These are phyloP conservation scores for Microtus oregoni DNA, from an alignment of 2,113 vertebrate species.

Conservation along the genomic window DNA sequence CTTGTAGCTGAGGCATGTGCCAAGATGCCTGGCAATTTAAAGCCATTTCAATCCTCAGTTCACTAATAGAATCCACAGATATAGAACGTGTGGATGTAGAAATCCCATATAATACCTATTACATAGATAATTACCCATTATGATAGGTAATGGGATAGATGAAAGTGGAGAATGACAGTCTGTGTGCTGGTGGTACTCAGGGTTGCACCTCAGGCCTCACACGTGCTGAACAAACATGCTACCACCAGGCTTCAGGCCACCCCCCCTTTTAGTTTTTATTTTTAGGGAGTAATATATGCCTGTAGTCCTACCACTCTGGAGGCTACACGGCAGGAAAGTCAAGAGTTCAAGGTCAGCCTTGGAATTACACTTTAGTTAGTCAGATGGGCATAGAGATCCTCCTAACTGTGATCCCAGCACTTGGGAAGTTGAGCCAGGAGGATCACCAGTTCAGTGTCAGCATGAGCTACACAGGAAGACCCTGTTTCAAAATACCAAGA, in stretches of 20 bases:
- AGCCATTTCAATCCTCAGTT: not conserved
- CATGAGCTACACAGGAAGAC: not conserved
- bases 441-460: not conserved
- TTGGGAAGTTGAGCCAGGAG: not conserved
- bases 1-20: not conserved
- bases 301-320: not conserved
- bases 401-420: not conserved
- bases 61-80: not conserved
- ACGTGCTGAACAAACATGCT: not conserved
- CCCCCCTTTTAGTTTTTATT: not conserved
- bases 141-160: not conserved
- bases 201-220: not conserved
- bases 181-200: not conserved
- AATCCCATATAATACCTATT: not conserved
- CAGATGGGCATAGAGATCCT: not conserved
- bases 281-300: not conserved
- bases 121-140: slow-evolving; percentile 27
- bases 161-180: not conserved
- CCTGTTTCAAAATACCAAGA: not conserved
- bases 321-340: not conserved
- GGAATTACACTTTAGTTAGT: not conserved
- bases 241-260: not conserved
- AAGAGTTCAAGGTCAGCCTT: not conserved
- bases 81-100: not conserved
- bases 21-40: not conserved